A percentile compares a stretch with the other conserved stretches of the same genome.
Conservation (phyloP, 2,113 vertebrate genomes). For the Catharus minimus region DNA sequence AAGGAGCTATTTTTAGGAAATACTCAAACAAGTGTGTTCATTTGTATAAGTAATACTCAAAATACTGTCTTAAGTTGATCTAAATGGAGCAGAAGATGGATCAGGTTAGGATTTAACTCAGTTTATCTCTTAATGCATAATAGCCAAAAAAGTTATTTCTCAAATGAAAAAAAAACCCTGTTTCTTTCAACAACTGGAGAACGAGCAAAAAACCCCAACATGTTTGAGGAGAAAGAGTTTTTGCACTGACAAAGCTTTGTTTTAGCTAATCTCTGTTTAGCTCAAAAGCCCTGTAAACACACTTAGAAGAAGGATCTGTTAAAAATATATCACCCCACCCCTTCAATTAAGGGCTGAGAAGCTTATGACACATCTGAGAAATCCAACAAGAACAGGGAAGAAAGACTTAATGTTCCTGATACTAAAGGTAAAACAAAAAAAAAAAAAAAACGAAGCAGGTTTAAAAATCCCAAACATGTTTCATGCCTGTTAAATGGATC, state of each 20-base stretch:
- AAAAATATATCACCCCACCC: slow-evolving; percentile 66
- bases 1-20: slow-evolving; percentile 42
- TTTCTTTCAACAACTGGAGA: neutral
- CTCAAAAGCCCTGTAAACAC: slow-evolving; percentile 61
- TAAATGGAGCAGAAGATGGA: slow-evolving; percentile 25
- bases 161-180: neutral
- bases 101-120: neutral
- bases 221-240: neutral
- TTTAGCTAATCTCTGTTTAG: slow-evolving; percentile 47
- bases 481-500: slow-evolving; percentile 19
- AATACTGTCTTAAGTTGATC: slow-evolving; percentile 18
- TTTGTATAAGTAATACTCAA: slow-evolving; percentile 11
- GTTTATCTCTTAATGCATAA: neutral
- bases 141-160: slow-evolving; percentile 13
- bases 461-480: neutral
- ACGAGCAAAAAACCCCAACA: neutral
- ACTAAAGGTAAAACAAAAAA: neutral
- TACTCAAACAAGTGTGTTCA: neutral
- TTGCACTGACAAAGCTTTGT: neutral
- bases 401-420: slow-evolving; percentile 45
- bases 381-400: slow-evolving; percentile 54
- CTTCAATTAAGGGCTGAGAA: slow-evolving; percentile 63
- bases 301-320: slow-evolving; percentile 59
- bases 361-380: slow-evolving; percentile 61
- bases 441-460: neutral